Evolutionary conservation across 2,113 vertebrate species (phyloP), one percentile per base, ranked within the genome.

Genomic region (Dipodomys ordii): DNA sequence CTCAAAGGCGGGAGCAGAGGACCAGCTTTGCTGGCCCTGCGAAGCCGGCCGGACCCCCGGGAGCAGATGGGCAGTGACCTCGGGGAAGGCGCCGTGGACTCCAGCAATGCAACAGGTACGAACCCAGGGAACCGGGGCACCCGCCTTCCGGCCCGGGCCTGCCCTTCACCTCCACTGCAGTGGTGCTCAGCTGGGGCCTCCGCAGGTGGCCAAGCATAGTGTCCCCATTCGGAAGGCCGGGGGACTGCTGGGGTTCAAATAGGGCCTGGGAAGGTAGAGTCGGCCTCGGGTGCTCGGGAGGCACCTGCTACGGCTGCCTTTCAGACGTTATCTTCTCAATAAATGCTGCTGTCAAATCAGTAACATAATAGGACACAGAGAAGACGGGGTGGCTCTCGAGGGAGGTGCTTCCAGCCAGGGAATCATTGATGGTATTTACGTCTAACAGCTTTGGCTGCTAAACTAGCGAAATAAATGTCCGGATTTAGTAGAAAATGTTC

Each of bases 21-120:
- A 7, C 9, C 83, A 0, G 10, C 88, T 3, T 5, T 88, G 39
- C 88, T 81, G 90, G 77, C 85, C 0, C 78, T 44, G 73, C 84
- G 77, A 6, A 81, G 79, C 79, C 72, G 49, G 44, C 65, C 69
- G 3, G 95, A 93, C 18, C 0, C 92, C 72, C 71, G 13, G 86
- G 96, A 64, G 32, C 94, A 65, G 72, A 97, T 60, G 91, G 89
- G 86, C 89, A 32, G 74, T 89, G 95, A 94, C 23, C 81, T 91
- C 0, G 57, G 46, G 0, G 92, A 88, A 71, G 92, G 86, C 20
- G 2, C 79, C 3, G 72, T 5, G 83, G 94, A 79, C 27, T 23
- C 92, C 49, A 46, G 83, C 73, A 68, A 69, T 0, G 64, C 73
- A 1, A 18, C 95, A 96, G 96, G 96, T 97, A 94, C 49, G 4